Conservation (phyloP, 1,140 invertebrate species). For the Pogonomyrmex barbatus region DNA sequence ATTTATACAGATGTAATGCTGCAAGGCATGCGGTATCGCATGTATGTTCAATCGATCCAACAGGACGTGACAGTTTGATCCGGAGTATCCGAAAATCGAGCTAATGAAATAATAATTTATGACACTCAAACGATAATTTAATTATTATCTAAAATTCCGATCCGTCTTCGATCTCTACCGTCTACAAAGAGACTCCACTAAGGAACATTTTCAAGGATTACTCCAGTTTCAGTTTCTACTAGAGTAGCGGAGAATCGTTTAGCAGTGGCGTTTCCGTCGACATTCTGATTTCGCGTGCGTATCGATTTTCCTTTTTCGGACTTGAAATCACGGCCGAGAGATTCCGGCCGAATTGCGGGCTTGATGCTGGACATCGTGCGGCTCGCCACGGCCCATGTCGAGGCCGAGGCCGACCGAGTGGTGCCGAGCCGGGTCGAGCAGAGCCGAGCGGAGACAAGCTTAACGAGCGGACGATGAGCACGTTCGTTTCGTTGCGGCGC, state of each 20-base stretch:
- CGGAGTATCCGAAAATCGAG: neutral
- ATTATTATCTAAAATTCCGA: neutral
- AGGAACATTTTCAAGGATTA: no score
- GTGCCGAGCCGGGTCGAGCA: conserved; percentile 52
- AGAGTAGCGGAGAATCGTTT: neutral
- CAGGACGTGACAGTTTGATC: conserved; percentile 17
- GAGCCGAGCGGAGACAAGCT: conserved; percentile 45
- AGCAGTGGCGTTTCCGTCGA: no score
- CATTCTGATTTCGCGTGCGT: neutral
- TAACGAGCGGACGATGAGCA: conserved; percentile 29
- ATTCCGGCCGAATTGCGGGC: conserved; percentile 43
- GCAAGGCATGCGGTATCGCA: neutral
- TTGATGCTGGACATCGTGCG: conserved; percentile 56
- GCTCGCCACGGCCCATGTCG: conserved; percentile 34
- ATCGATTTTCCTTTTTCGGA: neutral
- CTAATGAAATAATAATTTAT: neutral
- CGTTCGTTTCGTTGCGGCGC: conserved; percentile 16
- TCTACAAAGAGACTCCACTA: neutral
- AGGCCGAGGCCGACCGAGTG: conserved; percentile 42
- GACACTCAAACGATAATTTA: conserved; percentile 8
- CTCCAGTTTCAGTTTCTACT: neutral
- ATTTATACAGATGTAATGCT: conserved; percentile 37
- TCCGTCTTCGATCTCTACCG: neutral
- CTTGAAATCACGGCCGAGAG: conserved; percentile 27
- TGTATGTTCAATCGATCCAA: no score